Percentiles rank a stretch among this genome's conserved stretches.
These are phyloP conservation scores for Fregetta grallaria DNA, from an alignment of 2,113 vertebrate genomes.

Conservation along the genomic window DNA sequence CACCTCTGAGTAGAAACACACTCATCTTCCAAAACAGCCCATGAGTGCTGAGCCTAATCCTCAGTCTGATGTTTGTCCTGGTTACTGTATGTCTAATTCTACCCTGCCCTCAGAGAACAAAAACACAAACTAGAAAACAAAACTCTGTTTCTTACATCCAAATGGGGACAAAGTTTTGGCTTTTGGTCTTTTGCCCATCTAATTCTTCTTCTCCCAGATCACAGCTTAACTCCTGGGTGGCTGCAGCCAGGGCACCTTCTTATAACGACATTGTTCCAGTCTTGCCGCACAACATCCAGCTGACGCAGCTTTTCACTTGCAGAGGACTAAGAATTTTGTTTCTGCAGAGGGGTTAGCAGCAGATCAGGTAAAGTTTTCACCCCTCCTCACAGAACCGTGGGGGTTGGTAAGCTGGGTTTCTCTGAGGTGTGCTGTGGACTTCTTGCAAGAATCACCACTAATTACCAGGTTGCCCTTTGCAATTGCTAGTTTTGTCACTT, in stretches of 20 bases:
- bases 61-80: not conserved
- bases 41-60: not conserved
- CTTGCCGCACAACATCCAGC: not conserved
- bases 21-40: not conserved
- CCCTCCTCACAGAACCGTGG: accelerated
- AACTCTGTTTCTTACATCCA: not conserved
- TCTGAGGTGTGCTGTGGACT: not conserved
- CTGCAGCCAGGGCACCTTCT: not conserved
- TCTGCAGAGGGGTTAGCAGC: not conserved
- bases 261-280: not conserved
- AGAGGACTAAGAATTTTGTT: not conserved
- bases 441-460: not conserved
- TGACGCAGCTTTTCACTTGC: not conserved
- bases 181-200: not conserved
- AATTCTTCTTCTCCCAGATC: not conserved
- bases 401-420: not conserved
- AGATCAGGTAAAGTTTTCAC: not conserved
- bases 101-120: not conserved
- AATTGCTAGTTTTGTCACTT: not conserved
- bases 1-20: not conserved
- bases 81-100: not conserved
- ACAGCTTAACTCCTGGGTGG: not conserved
- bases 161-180: not conserved
- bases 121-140: not conserved
- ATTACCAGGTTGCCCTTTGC: not conserved